These are phyloP conservation scores for Oryzaephilus surinamensis DNA, from an alignment of 1,140 invertebrate species.

Conservation along the genomic window DNA sequence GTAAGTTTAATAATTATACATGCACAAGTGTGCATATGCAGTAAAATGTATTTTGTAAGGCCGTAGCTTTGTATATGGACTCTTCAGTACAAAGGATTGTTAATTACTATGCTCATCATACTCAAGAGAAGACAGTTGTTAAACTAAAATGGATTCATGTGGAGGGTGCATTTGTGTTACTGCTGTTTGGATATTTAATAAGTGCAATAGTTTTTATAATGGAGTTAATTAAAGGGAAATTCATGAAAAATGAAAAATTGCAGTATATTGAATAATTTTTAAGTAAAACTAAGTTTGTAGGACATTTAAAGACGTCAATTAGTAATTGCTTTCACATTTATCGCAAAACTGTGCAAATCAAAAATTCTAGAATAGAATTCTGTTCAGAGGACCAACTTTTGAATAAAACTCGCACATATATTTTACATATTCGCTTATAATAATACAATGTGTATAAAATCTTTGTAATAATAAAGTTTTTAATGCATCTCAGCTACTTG, in stretches of 20 bases:
- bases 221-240: constrained; percentile 1
- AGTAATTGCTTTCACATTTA: not conserved
- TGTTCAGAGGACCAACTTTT: too few species aligned
- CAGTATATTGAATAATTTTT: not conserved
- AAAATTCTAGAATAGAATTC: not conserved
- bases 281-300: not conserved
- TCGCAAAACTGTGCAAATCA: not conserved
- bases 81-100: constrained; percentile 6
- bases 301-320: not conserved
- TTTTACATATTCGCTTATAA: too few species aligned
- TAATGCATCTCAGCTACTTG: too few species aligned
- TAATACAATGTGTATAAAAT: too few species aligned
- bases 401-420: too few species aligned
- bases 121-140: not conserved
- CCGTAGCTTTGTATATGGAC: constrained; percentile 7
- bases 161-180: constrained; percentile 9
- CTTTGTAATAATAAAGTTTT: too few species aligned
- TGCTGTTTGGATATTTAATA: constrained; percentile 5
- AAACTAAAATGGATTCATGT: constrained; percentile 11
- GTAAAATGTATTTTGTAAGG: constrained; percentile 2
- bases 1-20: constrained; percentile 20
- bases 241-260: not conserved
- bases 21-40: not conserved
- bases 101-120: constrained; percentile 7
- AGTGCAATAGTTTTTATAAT: constrained; percentile 1